Base-by-base conservation (phyloP, 1,140 invertebrate species). In the Aleiodes sp. region DNA sequence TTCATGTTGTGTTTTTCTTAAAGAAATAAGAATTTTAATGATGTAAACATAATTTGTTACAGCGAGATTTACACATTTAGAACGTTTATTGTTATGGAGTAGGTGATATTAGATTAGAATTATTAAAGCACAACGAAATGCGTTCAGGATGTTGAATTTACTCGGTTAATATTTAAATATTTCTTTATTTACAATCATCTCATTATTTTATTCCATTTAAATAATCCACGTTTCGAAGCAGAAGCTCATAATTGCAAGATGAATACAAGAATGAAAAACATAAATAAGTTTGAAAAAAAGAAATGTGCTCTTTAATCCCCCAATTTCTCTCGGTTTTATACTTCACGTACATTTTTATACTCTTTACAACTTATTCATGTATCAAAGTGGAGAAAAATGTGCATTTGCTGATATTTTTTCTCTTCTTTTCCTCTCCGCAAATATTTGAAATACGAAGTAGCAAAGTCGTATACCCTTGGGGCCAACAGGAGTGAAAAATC, bases 1-100 rank as follows among this genome's bases (percentile, higher is more conserved):
- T 75, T 72, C 67, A 76, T 59, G 68, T 66, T 52, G 46, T 24
- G n/a, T 52, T 43, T 52, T 21, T 52, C 26, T 24, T 24, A 21
- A 10, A 52, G 46, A 24, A 24, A 41, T 8, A 24, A 52, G 21
- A 21, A 9, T 8, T 37, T 68, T 35, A 60, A 41, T 60, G 24
- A 37, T 59, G 29, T 46, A 60, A 43, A 64, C 39, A 67, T 62
- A 29, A 56, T 33, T 63, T 71, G 61, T 63, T 63, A 63, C 31
- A 64, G 60, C 14, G 41, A 65, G 63, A 65, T n/a, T 52, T 65
- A 46, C 31, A 65, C 43, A 33, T 56, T 59, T 67, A 67, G 65
- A 59, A 33, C 19, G 65, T 59, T 59, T 33, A 35, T n/a, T 67
- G 56, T 67, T 10, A 59, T 33, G 31, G 26, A 57, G 65, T 46